Evolutionary conservation across 2,113 vertebrate species (phyloP), one percentile per base, ranked within the genome.

Genomic region (Kobus ellipsiprymnus): DNA sequence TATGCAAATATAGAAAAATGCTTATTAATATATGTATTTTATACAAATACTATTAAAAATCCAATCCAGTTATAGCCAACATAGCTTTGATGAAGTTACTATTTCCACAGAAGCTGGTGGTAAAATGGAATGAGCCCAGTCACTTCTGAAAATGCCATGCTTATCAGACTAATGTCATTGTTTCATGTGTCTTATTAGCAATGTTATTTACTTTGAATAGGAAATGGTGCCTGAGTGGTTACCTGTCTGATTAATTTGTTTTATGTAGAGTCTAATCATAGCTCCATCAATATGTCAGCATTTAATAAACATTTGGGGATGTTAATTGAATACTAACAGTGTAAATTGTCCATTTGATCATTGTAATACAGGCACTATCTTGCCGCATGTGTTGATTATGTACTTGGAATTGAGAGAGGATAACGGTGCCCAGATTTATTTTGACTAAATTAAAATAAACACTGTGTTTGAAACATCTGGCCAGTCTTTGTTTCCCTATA

Each of bases 391-490:
- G 60, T 80, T 91, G 62, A 90, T 90, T 92, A 88, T 71, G 11
- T 33, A 44, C 67, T 96, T 64, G 90, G 44, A 80, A 14, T 36
- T 83, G 59, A 96, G 87, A 87, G 67, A 74, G 97, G 87, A 95
- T 86, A 78, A 83, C 54, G 33, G 93, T 74, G 60, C 46, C 27
- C 84, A 84, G 87, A 96, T 94, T 97, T 96, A 80, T 84, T 82
- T 94, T 48, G 44, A 85, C 81, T 95, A 7, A 60, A 48, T 96
- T 90, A 95, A 98, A 92, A 95, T 71, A 77, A 94, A 85, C 46
- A 85, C 60, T 87, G 55, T 91, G 55, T 91, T 84, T 81, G 55
- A 87, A 95, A 95, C 85, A 94, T 95, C 96, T 97, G 96, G 84
- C 25, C n/a, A 48, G 27, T 77, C 92, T 97, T 94, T 93, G 36